A percentile compares a stretch with the other conserved stretches of the same genome.
These are phyloP conservation scores for Phrynosoma platyrhinos DNA, from an alignment of 2,113 vertebrate species.

Conservation along the genomic window DNA sequence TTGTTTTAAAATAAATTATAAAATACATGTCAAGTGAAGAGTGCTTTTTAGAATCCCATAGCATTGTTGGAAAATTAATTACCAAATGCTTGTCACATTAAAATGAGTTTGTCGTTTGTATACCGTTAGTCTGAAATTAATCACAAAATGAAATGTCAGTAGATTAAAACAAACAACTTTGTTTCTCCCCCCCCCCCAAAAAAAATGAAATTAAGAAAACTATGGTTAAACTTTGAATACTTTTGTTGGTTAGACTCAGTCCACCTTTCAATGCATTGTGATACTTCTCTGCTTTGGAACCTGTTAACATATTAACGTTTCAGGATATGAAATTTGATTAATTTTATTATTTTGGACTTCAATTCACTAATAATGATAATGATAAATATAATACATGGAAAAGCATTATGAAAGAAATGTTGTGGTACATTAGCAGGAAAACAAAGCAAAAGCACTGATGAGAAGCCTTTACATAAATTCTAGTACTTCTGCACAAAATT, in stretches of 20 bases:
- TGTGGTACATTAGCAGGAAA: constrained; percentile 52
- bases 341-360: constrained; percentile 67
- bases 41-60: constrained; percentile 79
- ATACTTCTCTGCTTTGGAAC: constrained; percentile 66
- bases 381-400: constrained; percentile 69
- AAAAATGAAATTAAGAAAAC: constrained; percentile 63
- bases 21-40: constrained; percentile 88
- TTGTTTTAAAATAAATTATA: constrained; percentile 94
- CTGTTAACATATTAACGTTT: constrained; percentile 72
- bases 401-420: constrained; percentile 59
- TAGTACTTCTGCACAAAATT: neutral
- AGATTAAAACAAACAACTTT: constrained; percentile 72
- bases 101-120: constrained; percentile 83
- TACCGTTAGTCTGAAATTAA: constrained; percentile 83
- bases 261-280: constrained; percentile 53
- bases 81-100: constrained; percentile 85
- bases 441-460: constrained; percentile 7
- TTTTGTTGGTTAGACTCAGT: constrained; percentile 58
- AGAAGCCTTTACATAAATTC: neutral
- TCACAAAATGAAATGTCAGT: constrained; percentile 82
- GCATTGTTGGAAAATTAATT: constrained; percentile 86
- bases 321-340: constrained; percentile 78
- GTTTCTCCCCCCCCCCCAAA: constrained; percentile 38
- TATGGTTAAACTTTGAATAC: constrained; percentile 64
- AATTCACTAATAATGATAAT: constrained; percentile 66